These are phyloP conservation scores for Drosophila cardini DNA, from an alignment of 1,140 invertebrate genomes.

Conservation along the genomic window DNA sequence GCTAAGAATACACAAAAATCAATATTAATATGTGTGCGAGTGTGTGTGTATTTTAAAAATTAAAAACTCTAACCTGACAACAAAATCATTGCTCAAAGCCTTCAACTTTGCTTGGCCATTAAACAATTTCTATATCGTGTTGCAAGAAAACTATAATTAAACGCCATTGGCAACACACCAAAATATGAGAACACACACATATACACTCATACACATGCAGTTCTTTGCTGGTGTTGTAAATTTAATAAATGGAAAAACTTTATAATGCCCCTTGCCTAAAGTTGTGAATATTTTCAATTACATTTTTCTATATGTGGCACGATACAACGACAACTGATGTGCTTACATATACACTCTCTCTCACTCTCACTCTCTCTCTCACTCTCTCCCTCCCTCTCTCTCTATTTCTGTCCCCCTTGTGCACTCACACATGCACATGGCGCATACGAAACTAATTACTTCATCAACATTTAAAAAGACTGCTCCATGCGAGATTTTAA, in stretches of 20 bases:
- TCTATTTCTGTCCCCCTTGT: too few relatives aligned
- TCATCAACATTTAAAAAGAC: slow-evolving; percentile 75
- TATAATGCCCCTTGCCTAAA: slow-evolving; percentile 62
- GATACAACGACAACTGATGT: slow-evolving; percentile 24
- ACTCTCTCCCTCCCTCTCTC: not conserved
- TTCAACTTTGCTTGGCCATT: slow-evolving; percentile 13
- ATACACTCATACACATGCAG: slow-evolving; percentile 22
- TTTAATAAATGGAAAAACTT: slow-evolving; percentile 80
- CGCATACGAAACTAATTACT: slow-evolving; percentile 79
- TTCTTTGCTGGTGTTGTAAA: slow-evolving; percentile 52
- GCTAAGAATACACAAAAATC: slow-evolving; percentile 13
- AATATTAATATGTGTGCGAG: not conserved
- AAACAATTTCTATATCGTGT: slow-evolving; percentile 20
- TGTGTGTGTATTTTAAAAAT: slow-evolving; percentile 18
- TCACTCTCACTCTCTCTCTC: not conserved
- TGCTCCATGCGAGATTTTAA: slow-evolving; percentile 47
- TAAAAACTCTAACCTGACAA: slow-evolving; percentile 38
- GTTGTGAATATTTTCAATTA: slow-evolving; percentile 77
- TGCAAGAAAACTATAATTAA: slow-evolving; percentile 62
- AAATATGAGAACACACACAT: not conserved
- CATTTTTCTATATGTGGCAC: slow-evolving; percentile 58
- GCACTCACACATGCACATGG: slow-evolving; percentile 17
- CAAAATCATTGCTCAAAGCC: slow-evolving; percentile 29
- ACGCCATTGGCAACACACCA: slow-evolving; percentile 12
- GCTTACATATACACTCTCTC: slow-evolving; percentile 25